phyloP scores from a whole-genome alignment of 2,888 invertebrate species.

The Epirrhoe tristata region DNA sequence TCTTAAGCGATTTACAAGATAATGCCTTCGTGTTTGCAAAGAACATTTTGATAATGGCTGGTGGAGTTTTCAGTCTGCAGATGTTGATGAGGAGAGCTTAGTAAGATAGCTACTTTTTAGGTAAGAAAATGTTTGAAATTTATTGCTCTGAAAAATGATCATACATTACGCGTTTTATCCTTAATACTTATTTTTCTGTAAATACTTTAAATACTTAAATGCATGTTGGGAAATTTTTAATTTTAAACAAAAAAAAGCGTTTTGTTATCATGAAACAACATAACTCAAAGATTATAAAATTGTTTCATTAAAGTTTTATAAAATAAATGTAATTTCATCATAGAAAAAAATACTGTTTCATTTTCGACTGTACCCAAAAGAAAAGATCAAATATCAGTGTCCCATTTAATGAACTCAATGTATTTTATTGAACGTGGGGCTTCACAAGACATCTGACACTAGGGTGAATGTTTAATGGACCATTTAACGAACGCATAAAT shows the following conservation, averaged over 20 bases:
- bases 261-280: too few species aligned
- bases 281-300: too few species aligned
- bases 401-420: conserved; percentile 72
- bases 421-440: conserved; percentile 73
- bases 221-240: too few species aligned
- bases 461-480: conserved; percentile 73
- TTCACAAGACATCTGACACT: conserved; percentile 73
- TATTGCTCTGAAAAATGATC: not conserved
- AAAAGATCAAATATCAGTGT: conserved; percentile 66
- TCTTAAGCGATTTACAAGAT: conserved; percentile 54
- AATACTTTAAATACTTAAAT: too few species aligned
- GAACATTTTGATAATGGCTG: conserved; percentile 32
- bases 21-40: conserved; percentile 43
- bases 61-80: conserved; percentile 14
- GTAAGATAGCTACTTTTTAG: conserved; percentile 3
- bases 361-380: conserved; percentile 15
- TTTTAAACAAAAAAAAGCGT: too few species aligned
- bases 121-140: not conserved
- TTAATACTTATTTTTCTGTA: too few species aligned
- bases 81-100: conserved; percentile 10
- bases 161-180: too few species aligned
- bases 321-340: not conserved
- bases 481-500: conserved; percentile 81
- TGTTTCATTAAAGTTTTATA: too few species aligned
- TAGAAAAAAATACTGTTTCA: conserved; percentile 2